Base-by-base conservation (phyloP, 2,113 vertebrate species). In the Pampusana beccarii region DNA sequence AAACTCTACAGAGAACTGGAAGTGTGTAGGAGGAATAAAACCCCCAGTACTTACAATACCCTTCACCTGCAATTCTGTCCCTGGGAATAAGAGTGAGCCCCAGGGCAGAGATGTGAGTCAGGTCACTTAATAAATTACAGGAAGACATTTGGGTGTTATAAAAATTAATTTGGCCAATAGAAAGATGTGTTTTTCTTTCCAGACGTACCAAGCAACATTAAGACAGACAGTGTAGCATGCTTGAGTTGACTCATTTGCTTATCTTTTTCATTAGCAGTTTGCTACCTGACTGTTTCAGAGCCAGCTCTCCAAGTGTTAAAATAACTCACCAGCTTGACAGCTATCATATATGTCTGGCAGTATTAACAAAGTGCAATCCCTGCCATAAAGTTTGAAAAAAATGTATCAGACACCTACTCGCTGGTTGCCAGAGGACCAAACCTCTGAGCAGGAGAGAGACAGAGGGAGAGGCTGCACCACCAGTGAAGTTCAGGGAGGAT, bases 241-340 rank as follows among this genome's bases (percentile, higher is more conserved):
- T 93, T 78, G 72, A 53, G 95, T 92, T 90, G 82, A 88, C 75
- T 96, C 38, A 36, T 90, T 90, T 92, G 83, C 92, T 94, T 93
- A 75, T 87, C 90, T 71, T 88, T 96, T 95, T 53, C 85, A 96
- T 96, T 94, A 96, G 90, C 92, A 91, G 87, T 95, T 95, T 94
- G 83, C 42, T 96, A 95, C 95, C 95, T 97, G 95, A 95, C 74
- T 96, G 95, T 93, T 95, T 92, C 80, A 86, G 93, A 96, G 96
- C 86, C 90, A 95, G 90, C 77, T 95, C 82, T 95, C 88, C 86
- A 94, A 96, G 88, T 91, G 90, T 96, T 97, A 93, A 96, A 96
- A 92, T 84, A 95, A 92, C 75, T 93, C 86, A 86, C 46, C 80
- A 96, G 93, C 92, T 94, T 96, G 94, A 96, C 95, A 96, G 92